Base-by-base conservation (phyloP, 2,113 vertebrate species). In the Tyrannus savana region DNA sequence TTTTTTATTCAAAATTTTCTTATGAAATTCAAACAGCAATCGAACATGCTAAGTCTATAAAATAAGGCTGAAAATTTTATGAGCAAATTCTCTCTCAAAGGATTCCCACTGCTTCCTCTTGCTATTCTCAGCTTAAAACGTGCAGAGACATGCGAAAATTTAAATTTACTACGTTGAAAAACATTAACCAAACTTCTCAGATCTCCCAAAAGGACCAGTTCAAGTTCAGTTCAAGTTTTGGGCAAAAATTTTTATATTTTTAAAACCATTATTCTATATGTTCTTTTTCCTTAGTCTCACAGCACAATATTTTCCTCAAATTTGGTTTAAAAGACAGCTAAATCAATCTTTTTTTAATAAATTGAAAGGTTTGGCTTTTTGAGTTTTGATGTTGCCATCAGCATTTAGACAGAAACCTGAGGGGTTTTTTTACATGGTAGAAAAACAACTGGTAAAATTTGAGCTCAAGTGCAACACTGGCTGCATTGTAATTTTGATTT, bases 1-100 rank as follows among this genome's bases (percentile, higher is more conserved):
- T 67, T 88, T 85, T 19, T 80, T 80, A 73, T 78, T 56, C 18
- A 33, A 76, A 67, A 27, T 62, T 71, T 69, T 68, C 18, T 49
- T 79, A 67, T 49, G 22, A 81, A 81, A 84, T 69, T 8, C 27
- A 91, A 94, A 68, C 18, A 92, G 39, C 33, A 81, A 95, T 75
- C 0, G 0, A 67, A 59, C 13, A 33, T 30, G 3, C 2, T 80
- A 87, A 72, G 74, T 75, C 77, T 94, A 82, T 68, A 90, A 96
- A 92, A 88, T 71, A 73, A 73, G 37, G 14, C 19, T 95, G 75
- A 96, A 95, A 96, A 91, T 96, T 94, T 96, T 93, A 96, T 94
- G 77, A 96, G 74, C 42, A 55, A 23, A 31, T 72, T 67, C n/a
- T 64, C 42, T 82, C 93, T 96, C 83, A 75, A 75, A 93, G 82